Conservation (phyloP, 2,888 invertebrate genomes). For the Acanthosepion pharaonis region DNA sequence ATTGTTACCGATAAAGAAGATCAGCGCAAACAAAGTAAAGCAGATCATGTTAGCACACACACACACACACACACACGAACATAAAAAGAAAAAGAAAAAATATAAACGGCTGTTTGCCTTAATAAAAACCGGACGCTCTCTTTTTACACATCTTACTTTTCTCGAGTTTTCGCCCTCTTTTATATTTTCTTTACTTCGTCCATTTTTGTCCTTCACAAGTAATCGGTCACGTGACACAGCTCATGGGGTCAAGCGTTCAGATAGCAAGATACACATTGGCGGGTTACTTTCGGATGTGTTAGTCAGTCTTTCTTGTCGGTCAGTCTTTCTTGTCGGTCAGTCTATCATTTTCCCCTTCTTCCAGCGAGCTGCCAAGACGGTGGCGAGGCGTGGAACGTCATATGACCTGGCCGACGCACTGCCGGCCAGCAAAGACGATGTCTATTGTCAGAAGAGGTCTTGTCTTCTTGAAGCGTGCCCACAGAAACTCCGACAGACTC, state of each 20-base stretch:
- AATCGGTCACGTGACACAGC: slow-evolving; percentile 18
- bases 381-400: slow-evolving; percentile 33
- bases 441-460: background rate
- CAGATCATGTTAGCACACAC: background rate
- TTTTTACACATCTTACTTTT: background rate
- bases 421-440: background rate
- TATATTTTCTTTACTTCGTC: background rate
- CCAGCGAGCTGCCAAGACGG: background rate
- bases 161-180: background rate
- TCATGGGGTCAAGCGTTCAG: background rate
- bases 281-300: background rate
- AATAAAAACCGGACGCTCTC: background rate
- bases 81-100: background rate
- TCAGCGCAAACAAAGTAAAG: background rate
- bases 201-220: background rate
- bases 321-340: background rate
- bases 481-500: background rate
- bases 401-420: background rate
- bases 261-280: background rate
- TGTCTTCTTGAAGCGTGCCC: background rate
- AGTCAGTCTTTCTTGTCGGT: background rate
- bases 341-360: background rate
- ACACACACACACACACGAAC: background rate
- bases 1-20: background rate
- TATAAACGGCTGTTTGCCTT: background rate